phyloP scores from a whole-genome alignment of 2,113 vertebrate species.

The Mormoops blainvillei region DNA sequence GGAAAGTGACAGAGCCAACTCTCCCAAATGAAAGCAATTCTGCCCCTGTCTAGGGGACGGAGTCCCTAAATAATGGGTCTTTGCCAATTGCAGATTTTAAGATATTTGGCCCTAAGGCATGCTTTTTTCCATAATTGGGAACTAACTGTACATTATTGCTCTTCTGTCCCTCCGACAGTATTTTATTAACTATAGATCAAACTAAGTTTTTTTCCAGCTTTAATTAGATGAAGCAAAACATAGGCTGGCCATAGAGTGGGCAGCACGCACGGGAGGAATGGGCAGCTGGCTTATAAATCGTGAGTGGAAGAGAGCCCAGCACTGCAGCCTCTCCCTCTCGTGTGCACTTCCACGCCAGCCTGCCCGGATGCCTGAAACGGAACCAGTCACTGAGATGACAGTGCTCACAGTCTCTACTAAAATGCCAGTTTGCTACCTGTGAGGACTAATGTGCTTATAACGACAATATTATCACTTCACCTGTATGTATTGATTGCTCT shows the following conservation, averaged over 20 bases:
- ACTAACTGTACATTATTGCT: conserved; percentile 12
- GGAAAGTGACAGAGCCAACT: neutral
- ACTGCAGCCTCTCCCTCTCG: neutral
- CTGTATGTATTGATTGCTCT: neutral
- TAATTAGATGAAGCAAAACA: neutral
- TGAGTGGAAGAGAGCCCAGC: neutral
- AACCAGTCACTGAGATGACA: neutral
- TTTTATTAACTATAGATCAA: neutral
- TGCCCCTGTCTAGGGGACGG: neutral
- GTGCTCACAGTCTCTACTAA: neutral
- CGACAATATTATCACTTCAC: neutral
- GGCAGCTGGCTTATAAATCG: neutral
- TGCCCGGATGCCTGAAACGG: neutral
- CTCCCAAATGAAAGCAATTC: neutral
- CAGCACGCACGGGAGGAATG: neutral
- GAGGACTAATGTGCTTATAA: neutral
- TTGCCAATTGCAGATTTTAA: neutral
- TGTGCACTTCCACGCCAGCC: neutral
- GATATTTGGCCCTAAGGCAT: neutral
- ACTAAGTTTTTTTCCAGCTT: neutral
- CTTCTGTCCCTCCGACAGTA: neutral
- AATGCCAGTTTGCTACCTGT: neutral
- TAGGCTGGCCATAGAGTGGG: neutral
- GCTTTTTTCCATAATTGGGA: neutral
- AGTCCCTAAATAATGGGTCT: neutral